Conservation (phyloP, 2,888 invertebrate species). For the Altica lythri region DNA sequence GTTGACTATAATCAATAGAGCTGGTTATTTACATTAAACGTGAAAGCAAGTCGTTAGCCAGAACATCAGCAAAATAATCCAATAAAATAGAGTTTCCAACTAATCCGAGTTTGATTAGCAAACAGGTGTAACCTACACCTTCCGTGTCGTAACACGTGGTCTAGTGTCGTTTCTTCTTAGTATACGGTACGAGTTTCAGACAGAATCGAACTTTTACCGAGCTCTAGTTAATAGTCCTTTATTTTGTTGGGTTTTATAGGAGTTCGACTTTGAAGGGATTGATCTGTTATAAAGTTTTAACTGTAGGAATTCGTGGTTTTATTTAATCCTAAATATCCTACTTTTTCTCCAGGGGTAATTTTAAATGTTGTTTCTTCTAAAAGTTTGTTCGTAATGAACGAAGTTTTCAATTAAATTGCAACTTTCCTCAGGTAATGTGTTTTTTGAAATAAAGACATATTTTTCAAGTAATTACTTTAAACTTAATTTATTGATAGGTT, state of each 20-base stretch:
- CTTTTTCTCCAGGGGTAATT: background rate
- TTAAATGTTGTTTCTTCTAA: conserved; percentile 1
- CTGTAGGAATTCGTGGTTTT: conserved; percentile 29
- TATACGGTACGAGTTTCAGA: conserved; percentile 44
- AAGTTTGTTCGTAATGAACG: conserved; percentile 11
- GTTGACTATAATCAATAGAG: too few relatives aligned
- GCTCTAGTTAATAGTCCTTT: conserved; percentile 52
- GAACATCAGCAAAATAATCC: conserved; percentile 19
- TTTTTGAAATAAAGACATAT: too few relatives aligned
- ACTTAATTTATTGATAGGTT: too few relatives aligned
- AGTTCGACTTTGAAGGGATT: conserved; percentile 44
- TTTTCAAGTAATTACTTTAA: too few relatives aligned
- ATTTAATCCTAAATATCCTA: conserved; percentile 21
- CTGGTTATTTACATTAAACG: background rate
- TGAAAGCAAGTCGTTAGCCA: conserved; percentile 6
- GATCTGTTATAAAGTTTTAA: conserved; percentile 48
- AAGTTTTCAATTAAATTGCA: conserved; percentile 3
- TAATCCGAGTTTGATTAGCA: conserved; percentile 34
- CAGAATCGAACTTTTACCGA: conserved; percentile 47
- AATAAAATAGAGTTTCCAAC: conserved; percentile 26
- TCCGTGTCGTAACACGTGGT: conserved; percentile 47
- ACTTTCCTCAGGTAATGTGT: too few relatives aligned
- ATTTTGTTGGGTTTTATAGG: conserved; percentile 51
- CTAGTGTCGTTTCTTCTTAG: conserved; percentile 42
- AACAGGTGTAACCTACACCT: conserved; percentile 42